Evolutionary conservation across 2,888 invertebrate species (phyloP), one percentile per base, ranked within the genome.

Genomic region (Scrobipalpa costella): DNA sequence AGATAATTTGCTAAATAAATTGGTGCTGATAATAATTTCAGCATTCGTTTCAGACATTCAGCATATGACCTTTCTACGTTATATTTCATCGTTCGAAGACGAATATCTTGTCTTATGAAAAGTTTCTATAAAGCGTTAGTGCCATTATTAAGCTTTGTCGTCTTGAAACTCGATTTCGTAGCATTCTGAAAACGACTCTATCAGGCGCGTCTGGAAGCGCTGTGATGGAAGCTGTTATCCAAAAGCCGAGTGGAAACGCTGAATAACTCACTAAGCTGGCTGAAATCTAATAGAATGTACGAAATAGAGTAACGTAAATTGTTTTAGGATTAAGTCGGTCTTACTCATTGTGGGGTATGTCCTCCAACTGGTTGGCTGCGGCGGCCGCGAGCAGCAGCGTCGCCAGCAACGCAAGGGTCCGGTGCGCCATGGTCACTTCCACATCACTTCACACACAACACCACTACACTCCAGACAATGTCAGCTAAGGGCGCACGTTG

Each of bases 281-380:
- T 15, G 34, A 11, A 34, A 34, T 2, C 55, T 34, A 7, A 27
- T 49, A 11, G 19, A 21, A 19, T 5, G 21, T 8, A 11, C 13
- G 52, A 11, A 19, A 19, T 8, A 6, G 33, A 33, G 27, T 27
- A 9, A 33, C 7, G n/a, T 34, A 34, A 34, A 34, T 34, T 13
- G 33, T 50, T 17, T 50, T 9, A 17, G 50, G 50, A 8, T 21
- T 9, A 15, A 13, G 34, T 52, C 13, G 21, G 64, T 93, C 96
- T 96, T 93, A 97, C 97, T 96, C 96, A 90, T 96, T 96, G 87
- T 96, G 96, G 66, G 96, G 97, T 82, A 97, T 97, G 85, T 96
- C 96, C 92, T 97, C 96, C 80, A 96, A 96, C 88, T 96, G 96
- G 90, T 96, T 96, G 76, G 94, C 92, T 73, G 93, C 77, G 72